Evolutionary conservation across 2,888 invertebrate genomes (phyloP).

Genomic region (Drosophila neutralis): DNA sequence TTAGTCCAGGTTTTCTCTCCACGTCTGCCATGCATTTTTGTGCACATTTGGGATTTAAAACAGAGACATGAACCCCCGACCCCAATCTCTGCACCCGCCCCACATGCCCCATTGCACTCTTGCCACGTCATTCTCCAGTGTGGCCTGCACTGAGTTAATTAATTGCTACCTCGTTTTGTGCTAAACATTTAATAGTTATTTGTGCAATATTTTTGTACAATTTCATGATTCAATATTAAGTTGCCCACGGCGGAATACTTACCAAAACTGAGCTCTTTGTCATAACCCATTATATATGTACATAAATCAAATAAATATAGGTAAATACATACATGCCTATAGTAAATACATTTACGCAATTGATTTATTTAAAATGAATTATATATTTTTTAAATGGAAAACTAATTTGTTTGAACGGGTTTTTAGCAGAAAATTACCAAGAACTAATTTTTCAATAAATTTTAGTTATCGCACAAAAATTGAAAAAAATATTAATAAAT

Average conservation of each 20-base stretch:
- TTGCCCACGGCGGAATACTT: background rate
- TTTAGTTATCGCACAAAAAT: background rate
- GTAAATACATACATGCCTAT: background rate
- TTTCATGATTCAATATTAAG: slow-evolving; percentile 5
- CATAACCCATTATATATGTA: background rate
- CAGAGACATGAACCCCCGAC: slow-evolving; percentile 13
- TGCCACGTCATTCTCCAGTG: background rate
- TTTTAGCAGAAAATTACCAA: background rate
- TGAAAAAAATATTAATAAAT: background rate
- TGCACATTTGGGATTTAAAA: slow-evolving; percentile 48
- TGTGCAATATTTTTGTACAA: background rate
- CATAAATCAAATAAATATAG: background rate
- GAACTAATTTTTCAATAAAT: background rate
- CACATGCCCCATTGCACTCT: background rate
- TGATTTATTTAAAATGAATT: background rate
- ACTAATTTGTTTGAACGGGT: background rate
- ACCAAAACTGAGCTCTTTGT: background rate
- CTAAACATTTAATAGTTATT: background rate
- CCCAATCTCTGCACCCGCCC: background rate
- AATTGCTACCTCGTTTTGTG: slow-evolving; percentile 8
- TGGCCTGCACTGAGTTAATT: slow-evolving; percentile 26
- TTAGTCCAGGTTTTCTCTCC: slow-evolving; percentile 38
- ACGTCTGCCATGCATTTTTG: slow-evolving; percentile 58
- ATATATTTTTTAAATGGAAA: background rate
- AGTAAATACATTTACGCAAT: background rate